phyloP scores from a whole-genome alignment of 2,888 invertebrate genomes.

The Hydroisotoma schaefferi region DNA sequence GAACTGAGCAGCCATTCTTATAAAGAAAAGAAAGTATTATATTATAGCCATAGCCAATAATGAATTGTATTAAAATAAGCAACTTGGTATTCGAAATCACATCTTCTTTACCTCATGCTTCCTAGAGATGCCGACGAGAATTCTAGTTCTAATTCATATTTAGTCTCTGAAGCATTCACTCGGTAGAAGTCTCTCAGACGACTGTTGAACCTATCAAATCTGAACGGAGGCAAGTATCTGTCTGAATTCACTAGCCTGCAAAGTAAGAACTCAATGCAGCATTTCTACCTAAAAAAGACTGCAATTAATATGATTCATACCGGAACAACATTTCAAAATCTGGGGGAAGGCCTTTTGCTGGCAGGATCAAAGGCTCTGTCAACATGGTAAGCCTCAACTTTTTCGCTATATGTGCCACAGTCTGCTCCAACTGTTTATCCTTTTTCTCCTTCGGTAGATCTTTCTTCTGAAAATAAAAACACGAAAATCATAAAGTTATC shows the following conservation, averaged over 20 bases:
- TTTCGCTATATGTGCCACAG: constrained; percentile 44
- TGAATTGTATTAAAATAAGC: not conserved
- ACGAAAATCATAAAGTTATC: no score
- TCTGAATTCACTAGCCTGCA: constrained; percentile 39
- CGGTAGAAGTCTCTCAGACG: constrained; percentile 53
- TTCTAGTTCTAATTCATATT: constrained; percentile 37
- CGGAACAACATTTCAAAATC: constrained; percentile 40
- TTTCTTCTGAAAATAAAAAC: not conserved
- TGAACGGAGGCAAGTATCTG: constrained; percentile 55
- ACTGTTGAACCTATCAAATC: constrained; percentile 55
- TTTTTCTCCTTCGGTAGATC: not conserved
- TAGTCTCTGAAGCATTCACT: constrained; percentile 45
- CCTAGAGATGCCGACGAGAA: constrained; percentile 44
- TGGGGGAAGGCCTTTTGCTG: constrained; percentile 41
- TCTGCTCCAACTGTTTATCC: constrained; percentile 15
- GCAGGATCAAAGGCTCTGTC: constrained; percentile 39
- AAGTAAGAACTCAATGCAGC: not conserved
- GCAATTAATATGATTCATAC: constrained; percentile 13
- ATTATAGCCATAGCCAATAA: not conserved
- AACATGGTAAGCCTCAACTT: constrained; percentile 42
- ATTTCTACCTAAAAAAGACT: constrained; percentile 2
- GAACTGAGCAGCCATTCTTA: constrained; percentile 70
- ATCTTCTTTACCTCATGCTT: constrained; percentile 34
- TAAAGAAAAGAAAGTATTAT: constrained; percentile 16
- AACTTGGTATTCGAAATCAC: not conserved